Conservation (phyloP, 2,797 vertebrate genomes). For the Microchirus variegatus region DNA sequence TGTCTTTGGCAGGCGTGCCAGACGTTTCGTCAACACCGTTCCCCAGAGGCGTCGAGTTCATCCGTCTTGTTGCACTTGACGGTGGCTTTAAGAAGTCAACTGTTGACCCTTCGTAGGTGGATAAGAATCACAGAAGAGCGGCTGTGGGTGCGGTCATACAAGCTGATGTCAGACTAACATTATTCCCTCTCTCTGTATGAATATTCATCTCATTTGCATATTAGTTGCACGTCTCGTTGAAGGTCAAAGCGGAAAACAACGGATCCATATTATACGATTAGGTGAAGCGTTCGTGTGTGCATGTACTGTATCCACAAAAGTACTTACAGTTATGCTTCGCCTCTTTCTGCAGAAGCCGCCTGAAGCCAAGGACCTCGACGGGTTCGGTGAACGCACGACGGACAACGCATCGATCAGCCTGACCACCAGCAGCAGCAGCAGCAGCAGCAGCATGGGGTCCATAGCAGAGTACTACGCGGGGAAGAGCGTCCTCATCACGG, state of each 20-base stretch:
- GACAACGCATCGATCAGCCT: constrained; percentile 18
- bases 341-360: constrained; percentile 69
- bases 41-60: too few species aligned
- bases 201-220: constrained; percentile 43
- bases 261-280: neutral
- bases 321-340: neutral
- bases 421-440: constrained; percentile 24
- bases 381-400: constrained; percentile 32
- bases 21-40: too few species aligned
- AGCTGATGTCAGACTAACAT: constrained; percentile 12
- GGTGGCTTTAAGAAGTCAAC: too few species aligned
- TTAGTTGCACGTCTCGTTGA: constrained; percentile 3
- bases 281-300: neutral
- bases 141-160: too few species aligned
- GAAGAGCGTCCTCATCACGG: constrained; percentile 91
- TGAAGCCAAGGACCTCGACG: constrained; percentile 52
- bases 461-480: constrained; percentile 88
- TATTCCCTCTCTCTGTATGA: constrained; percentile 10
- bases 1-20: neutral
- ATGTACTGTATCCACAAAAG: constrained; percentile 9
- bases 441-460: constrained; percentile 79
- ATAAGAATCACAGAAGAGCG: too few species aligned
- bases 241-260: constrained; percentile 25
- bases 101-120: too few species aligned
- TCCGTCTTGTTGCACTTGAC: too few species aligned